phyloP scores from a whole-genome alignment of 2,113 vertebrate genomes.

The Ammospiza nelsoni region DNA sequence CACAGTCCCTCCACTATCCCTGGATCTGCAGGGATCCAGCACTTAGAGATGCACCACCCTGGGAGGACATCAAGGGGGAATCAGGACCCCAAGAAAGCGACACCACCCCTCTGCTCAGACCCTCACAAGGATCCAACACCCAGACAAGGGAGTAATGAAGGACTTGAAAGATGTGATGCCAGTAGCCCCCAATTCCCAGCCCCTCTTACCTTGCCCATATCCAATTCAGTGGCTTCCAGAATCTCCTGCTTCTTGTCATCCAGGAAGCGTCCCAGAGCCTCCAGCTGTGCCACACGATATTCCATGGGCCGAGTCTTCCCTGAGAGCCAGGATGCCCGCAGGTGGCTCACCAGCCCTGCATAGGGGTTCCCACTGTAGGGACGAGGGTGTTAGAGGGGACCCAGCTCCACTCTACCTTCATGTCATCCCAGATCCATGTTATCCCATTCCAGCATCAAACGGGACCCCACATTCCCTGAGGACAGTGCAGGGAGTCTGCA shows the following conservation, averaged over 20 bases:
- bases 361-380: conserved; percentile 15
- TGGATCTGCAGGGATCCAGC: not conserved
- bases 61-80: not conserved
- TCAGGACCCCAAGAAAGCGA: rapidly evolving
- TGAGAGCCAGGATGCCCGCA: conserved; percentile 24
- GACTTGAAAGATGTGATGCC: not conserved
- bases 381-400: rapidly evolving
- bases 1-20: rapidly evolving
- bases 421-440: rapidly evolving
- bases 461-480: not conserved
- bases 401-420: not conserved
- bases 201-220: conserved; percentile 83
- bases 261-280: conserved; percentile 76
- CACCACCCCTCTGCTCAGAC: not conserved
- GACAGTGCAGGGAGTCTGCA: not conserved
- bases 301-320: conserved; percentile 71
- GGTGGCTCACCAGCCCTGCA: not conserved
- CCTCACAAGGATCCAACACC: not conserved
- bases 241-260: conserved; percentile 81
- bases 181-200: rapidly evolving
- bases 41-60: not conserved
- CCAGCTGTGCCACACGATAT: conserved; percentile 80
- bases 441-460: not conserved
- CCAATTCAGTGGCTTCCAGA: conserved; percentile 74
- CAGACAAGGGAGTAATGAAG: not conserved